These are phyloP conservation scores for Palythoa grandis DNA, from an alignment of 92 coral and sea anemone species.

Conservation along the genomic window DNA sequence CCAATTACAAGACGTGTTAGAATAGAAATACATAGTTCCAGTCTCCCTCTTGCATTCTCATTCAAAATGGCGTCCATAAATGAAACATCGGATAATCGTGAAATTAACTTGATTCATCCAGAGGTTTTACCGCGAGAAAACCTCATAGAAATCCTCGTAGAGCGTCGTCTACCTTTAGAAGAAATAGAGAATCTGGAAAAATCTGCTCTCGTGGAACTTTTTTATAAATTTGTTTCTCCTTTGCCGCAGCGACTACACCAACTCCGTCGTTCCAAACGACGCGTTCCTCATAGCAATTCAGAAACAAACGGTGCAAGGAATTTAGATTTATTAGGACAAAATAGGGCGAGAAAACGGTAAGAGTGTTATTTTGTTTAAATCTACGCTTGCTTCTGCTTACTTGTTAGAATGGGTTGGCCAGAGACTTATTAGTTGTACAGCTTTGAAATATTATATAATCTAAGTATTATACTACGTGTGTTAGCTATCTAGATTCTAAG, in stretches of 20 bases:
- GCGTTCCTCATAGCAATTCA: slow-evolving; percentile 45
- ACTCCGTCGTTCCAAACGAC: slow-evolving; percentile 77
- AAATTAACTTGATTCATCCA: slow-evolving; percentile 67
- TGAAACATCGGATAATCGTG: slow-evolving; percentile 25
- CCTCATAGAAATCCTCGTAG: slow-evolving; percentile 71
- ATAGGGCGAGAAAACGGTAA: slow-evolving; percentile 64
- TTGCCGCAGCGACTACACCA: slow-evolving; percentile 88
- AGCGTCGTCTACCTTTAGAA: slow-evolving; percentile 66
- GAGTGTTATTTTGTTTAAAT: neutral
- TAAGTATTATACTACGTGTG: too few relatives aligned
- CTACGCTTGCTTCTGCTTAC: too few relatives aligned
- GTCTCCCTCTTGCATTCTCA: slow-evolving; percentile 1
- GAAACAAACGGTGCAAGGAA: slow-evolving; percentile 7
- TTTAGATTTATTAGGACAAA: slow-evolving; percentile 12
- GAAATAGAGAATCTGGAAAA: slow-evolving; percentile 76
- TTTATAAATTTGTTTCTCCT: slow-evolving; percentile 82
- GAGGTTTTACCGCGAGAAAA: slow-evolving; percentile 89
- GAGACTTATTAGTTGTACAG: too few relatives aligned
- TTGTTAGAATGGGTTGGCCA: too few relatives aligned
- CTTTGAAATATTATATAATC: too few relatives aligned
- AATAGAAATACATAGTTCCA: slow-evolving; percentile 8
- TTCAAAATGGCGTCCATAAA: slow-evolving; percentile 42
- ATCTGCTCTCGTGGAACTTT: slow-evolving; percentile 73
- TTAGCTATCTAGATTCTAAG: too few relatives aligned
- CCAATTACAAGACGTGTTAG: slow-evolving; percentile 16